Percentiles rank a stretch among this genome's conserved stretches.
These are phyloP conservation scores for Reinhardtius hippoglossoides DNA, from an alignment of 2,113 vertebrate genomes.

Conservation along the genomic window DNA sequence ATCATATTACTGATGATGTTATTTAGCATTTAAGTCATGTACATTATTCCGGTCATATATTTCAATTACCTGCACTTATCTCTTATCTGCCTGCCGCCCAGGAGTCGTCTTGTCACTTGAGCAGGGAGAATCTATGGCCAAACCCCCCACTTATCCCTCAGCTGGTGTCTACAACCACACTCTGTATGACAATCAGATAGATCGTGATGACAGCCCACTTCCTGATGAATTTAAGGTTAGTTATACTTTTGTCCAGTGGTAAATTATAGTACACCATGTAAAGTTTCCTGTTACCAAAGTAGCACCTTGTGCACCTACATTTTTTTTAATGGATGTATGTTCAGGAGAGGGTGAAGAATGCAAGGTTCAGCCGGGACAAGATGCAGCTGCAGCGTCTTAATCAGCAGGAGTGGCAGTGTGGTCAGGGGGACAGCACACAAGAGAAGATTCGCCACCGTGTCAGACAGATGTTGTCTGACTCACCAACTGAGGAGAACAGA, in stretches of 20 bases:
- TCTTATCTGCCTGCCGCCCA: conserved; percentile 28
- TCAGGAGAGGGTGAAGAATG: conserved; percentile 83
- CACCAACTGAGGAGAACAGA: conserved; percentile 52
- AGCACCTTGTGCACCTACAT: not conserved
- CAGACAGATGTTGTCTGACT: conserved; percentile 75
- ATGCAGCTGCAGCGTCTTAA: conserved; percentile 82
- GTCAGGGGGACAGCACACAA: conserved; percentile 68
- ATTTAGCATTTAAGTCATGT: not conserved
- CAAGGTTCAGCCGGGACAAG: conserved; percentile 85
- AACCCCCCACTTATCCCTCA: conserved; percentile 66
- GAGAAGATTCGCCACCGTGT: conserved; percentile 80
- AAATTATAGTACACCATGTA: not conserved
- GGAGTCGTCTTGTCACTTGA: conserved; percentile 65
- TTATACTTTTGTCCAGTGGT: conserved; percentile 5
- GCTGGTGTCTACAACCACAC: conserved; percentile 76
- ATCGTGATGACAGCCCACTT: conserved; percentile 55
- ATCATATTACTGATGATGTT: not conserved
- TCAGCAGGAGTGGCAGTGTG: conserved; percentile 60
- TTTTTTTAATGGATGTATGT: not conserved
- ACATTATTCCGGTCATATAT: not conserved
- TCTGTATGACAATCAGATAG: conserved; percentile 63
- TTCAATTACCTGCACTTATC: not conserved
- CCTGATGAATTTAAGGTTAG: conserved; percentile 76
- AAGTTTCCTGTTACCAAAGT: not conserved
- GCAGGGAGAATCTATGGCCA: conserved; percentile 69